Conservation (phyloP, 2,113 vertebrate genomes). For the Tupaia tana region DNA sequence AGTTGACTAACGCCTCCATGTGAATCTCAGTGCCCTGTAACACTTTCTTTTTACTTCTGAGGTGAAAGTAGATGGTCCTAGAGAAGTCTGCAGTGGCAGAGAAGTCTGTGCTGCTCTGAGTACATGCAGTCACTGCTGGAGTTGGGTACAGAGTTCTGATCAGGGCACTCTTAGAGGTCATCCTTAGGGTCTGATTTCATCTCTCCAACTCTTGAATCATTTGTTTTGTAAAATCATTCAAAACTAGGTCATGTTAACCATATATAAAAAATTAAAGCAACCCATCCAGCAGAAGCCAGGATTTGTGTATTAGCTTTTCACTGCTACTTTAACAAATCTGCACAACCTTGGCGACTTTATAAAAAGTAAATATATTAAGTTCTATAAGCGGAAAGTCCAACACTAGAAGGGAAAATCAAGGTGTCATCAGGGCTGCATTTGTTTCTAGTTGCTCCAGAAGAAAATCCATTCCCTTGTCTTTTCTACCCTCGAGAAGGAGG, state of each 20-base stretch:
- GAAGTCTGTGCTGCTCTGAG: not conserved
- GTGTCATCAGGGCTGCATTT: rapidly evolving
- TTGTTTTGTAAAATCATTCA: not conserved
- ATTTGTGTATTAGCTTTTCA: not conserved
- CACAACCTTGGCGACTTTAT: not conserved
- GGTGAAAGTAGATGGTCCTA: not conserved
- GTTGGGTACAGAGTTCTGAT: not conserved
- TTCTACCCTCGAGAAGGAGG: not conserved
- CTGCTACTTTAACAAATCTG: not conserved
- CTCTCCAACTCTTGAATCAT: not conserved
- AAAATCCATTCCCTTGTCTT: not conserved
- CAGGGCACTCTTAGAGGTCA: not conserved
- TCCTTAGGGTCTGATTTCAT: not conserved
- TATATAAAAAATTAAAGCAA: not conserved
- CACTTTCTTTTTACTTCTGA: not conserved
- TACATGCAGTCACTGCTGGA: not conserved
- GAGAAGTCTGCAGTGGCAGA: not conserved
- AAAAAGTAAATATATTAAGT: not conserved
- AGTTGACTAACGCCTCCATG: not conserved
- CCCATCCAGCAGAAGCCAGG: not conserved
- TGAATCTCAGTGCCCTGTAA: not conserved
- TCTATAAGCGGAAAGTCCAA: not conserved
- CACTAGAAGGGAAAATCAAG: not conserved
- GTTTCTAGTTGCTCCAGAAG: not conserved
- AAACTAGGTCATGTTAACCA: not conserved